phyloP scores from a whole-genome alignment of 2,888 invertebrate genomes.

The Cremastobaeus sp. region DNA sequence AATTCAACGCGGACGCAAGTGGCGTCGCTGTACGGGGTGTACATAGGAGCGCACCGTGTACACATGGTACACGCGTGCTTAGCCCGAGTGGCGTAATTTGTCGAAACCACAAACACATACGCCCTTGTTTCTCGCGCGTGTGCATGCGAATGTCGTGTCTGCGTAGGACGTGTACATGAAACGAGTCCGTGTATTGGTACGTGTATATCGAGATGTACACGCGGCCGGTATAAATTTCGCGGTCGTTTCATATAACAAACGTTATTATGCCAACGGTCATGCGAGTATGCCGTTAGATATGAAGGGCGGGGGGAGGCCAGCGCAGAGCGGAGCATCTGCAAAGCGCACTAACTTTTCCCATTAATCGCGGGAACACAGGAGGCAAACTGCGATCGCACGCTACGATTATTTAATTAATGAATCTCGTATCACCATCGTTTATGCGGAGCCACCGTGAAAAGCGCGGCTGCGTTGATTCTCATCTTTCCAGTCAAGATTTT shows the following conservation, averaged over 20 bases:
- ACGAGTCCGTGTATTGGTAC: conserved; percentile 52
- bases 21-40: conserved; percentile 22
- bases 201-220: conserved; percentile 59
- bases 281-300: conserved; percentile 55
- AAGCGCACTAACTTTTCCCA: conserved; percentile 60
- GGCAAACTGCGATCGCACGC: conserved; percentile 53
- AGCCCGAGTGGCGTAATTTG: conserved; percentile 57
- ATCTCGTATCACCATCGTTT: conserved; percentile 50
- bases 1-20: conserved; percentile 31
- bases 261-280: conserved; percentile 62
- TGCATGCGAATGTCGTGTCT: conserved; percentile 51
- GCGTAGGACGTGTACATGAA: conserved; percentile 52
- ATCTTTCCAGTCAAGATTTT: conserved; percentile 44
- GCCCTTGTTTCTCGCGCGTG: conserved; percentile 50
- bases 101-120: conserved; percentile 52
- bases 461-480: conserved; percentile 31
- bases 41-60: conserved; percentile 33
- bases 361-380: conserved; percentile 56
- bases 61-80: conserved; percentile 55
- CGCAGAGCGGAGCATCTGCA: conserved; percentile 52
- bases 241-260: conserved; percentile 61
- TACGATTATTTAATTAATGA: conserved; percentile 62
- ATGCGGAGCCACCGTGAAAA: conserved; percentile 37
- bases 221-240: conserved; percentile 62
- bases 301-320: conserved; percentile 12